These are phyloP conservation scores for Alosa alosa DNA, from an alignment of 2,113 vertebrate genomes.

Conservation along the genomic window DNA sequence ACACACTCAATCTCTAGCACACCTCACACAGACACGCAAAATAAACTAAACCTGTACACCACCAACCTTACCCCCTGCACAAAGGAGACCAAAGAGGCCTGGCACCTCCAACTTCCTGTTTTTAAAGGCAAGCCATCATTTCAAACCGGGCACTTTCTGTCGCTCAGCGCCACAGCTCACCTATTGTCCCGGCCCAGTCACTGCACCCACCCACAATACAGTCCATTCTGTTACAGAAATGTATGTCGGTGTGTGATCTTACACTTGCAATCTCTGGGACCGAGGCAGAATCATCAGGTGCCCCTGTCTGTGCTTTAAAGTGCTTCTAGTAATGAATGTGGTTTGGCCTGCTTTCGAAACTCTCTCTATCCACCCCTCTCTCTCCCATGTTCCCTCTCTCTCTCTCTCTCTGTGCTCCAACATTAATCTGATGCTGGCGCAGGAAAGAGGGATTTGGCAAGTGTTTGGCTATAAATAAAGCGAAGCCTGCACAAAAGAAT, in stretches of 20 bases:
- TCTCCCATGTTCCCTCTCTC: background rate
- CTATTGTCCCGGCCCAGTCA: no score
- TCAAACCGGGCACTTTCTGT: no score
- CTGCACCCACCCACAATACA: no score
- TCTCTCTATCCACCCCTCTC: constrained; percentile 34
- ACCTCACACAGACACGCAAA: no score
- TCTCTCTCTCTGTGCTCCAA: constrained; percentile 53
- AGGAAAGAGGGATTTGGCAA: constrained; percentile 80
- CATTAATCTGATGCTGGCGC: constrained; percentile 78
- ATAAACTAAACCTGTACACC: no score
- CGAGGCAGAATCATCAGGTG: constrained; percentile 56
- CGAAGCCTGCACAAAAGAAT: constrained; percentile 66
- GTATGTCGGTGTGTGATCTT: background rate
- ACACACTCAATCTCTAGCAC: no score
- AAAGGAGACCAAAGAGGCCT: no score
- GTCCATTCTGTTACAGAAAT: no score
- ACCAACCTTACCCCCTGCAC: no score
- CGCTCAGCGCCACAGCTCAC: no score
- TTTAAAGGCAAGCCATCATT: no score
- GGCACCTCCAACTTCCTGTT: no score
- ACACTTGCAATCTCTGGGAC: background rate
- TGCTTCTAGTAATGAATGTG: constrained; percentile 42
- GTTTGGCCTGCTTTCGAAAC: constrained; percentile 70
- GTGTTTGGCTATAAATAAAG: constrained; percentile 67
- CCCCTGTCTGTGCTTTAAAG: constrained; percentile 36